These are phyloP conservation scores for Polylopha cassiicola DNA, from an alignment of 2,888 invertebrate genomes.

Conservation along the genomic window DNA sequence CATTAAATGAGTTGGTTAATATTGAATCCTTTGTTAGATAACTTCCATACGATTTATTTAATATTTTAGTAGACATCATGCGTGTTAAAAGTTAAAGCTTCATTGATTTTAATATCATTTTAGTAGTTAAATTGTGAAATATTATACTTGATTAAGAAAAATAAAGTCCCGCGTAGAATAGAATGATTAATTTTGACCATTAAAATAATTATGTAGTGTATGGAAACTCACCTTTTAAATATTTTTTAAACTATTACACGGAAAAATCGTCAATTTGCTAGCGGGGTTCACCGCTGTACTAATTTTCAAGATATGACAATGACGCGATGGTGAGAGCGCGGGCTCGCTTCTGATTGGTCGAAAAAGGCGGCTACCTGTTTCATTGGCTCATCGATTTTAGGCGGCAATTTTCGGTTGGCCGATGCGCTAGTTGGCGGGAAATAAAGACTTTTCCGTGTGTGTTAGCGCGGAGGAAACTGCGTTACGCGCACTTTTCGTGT, in stretches of 20 bases:
- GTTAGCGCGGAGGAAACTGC: conserved; percentile 67
- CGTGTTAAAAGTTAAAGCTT: background rate
- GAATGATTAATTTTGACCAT: conserved; percentile 11
- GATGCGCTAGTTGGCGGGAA: conserved; percentile 72
- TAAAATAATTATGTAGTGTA: conserved; percentile 28
- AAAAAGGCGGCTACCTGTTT: conserved; percentile 68
- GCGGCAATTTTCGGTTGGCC: conserved; percentile 77
- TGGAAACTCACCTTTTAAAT: conserved; percentile 49
- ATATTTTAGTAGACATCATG: background rate
- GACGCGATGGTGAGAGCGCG: conserved; percentile 76
- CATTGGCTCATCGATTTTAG: conserved; percentile 63
- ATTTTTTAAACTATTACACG: conserved; percentile 55
- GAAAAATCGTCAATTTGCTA: conserved; percentile 70
- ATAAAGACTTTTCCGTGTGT: conserved; percentile 68
- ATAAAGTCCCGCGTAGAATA: conserved; percentile 4
- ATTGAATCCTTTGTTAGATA: background rate
- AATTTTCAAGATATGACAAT: conserved; percentile 75
- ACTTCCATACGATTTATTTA: background rate
- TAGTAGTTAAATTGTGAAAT: conserved; percentile 12
- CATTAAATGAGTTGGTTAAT: conserved; percentile 5
- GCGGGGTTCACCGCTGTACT: conserved; percentile 74
- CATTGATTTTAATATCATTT: conserved; percentile 3
- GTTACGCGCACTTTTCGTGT: conserved; percentile 60
- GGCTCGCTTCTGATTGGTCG: conserved; percentile 63
- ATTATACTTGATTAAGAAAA: conserved; percentile 1